phyloP scores from a whole-genome alignment of 1,140 invertebrate species.

The Cydia amplana region DNA sequence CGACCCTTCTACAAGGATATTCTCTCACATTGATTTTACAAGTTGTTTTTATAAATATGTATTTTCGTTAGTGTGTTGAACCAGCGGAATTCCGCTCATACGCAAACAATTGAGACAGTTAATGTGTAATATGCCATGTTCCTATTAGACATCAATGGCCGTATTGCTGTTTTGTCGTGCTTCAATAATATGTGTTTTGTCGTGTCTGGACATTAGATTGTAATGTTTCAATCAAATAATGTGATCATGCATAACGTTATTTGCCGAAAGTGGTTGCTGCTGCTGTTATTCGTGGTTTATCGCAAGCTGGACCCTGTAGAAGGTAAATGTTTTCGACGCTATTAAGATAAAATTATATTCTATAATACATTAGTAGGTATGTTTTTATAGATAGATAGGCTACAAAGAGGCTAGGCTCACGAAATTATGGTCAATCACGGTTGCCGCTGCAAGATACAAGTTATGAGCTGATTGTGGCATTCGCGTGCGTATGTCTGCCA shows the following conservation, averaged over 20 bases:
- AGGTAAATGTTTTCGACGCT: slow-evolving; percentile 50
- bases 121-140: slow-evolving; percentile 41
- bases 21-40: slow-evolving; percentile 19
- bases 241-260: slow-evolving; percentile 60
- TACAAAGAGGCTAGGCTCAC: slow-evolving; percentile 9
- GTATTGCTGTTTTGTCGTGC: slow-evolving; percentile 49
- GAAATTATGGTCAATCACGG: slow-evolving; percentile 19
- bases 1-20: background rate
- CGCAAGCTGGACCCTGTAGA: slow-evolving; percentile 52
- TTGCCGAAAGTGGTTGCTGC: slow-evolving; percentile 56
- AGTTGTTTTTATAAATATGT: slow-evolving; percentile 17
- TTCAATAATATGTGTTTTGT: slow-evolving; percentile 64
- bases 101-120: background rate
- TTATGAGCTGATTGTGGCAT: background rate
- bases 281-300: slow-evolving; percentile 54
- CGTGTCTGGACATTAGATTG: slow-evolving; percentile 55
- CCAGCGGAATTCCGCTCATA: background rate
- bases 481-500: background rate
- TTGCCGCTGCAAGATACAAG: background rate
- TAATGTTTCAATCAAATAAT: slow-evolving; percentile 61
- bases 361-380: slow-evolving; percentile 18
- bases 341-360: slow-evolving; percentile 35
- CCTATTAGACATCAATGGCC: slow-evolving; percentile 61
- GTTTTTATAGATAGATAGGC: slow-evolving; percentile 21
- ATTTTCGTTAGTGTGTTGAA: slow-evolving; percentile 12